Evolutionary conservation across 2,888 invertebrate genomes (phyloP).

Genomic region (Bruchidius siliquastri): DNA sequence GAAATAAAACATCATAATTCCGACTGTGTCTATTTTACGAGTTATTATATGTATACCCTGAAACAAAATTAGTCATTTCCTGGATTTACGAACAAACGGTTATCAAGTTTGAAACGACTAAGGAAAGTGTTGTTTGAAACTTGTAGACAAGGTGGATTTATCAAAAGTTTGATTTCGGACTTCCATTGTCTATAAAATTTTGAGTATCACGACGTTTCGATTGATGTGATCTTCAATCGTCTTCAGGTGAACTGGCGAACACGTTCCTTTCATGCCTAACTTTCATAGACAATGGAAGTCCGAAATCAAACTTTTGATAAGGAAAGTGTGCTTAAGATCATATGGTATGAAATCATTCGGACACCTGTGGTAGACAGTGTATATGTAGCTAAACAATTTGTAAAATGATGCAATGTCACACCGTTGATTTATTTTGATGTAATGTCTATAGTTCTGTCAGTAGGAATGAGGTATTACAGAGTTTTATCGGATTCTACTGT

Average conservation of each 20-base stretch:
- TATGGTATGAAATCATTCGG: neutral
- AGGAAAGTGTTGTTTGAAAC: neutral
- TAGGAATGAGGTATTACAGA: neutral
- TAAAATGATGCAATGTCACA: neutral
- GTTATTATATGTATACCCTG: neutral
- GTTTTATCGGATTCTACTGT: too few species aligned
- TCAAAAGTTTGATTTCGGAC: too few species aligned
- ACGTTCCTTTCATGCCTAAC: too few species aligned
- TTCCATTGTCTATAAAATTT: too few species aligned
- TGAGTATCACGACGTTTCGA: too few species aligned
- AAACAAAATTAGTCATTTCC: neutral
- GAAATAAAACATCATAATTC: neutral
- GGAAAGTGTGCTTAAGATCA: neutral
- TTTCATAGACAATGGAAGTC: too few species aligned
- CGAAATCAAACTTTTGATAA: too few species aligned
- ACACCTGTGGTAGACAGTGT: neutral
- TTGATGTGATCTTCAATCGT: too few species aligned
- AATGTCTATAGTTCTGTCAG: neutral
- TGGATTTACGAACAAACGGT: neutral
- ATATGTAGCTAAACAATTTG: neutral
- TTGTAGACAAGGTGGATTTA: too few species aligned
- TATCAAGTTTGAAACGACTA: neutral
- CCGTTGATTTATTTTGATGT: neutral
- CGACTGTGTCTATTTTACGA: neutral
- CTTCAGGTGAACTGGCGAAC: too few species aligned